Conservation (phyloP, 1,140 invertebrate genomes). For the Pararge aegeria region DNA sequence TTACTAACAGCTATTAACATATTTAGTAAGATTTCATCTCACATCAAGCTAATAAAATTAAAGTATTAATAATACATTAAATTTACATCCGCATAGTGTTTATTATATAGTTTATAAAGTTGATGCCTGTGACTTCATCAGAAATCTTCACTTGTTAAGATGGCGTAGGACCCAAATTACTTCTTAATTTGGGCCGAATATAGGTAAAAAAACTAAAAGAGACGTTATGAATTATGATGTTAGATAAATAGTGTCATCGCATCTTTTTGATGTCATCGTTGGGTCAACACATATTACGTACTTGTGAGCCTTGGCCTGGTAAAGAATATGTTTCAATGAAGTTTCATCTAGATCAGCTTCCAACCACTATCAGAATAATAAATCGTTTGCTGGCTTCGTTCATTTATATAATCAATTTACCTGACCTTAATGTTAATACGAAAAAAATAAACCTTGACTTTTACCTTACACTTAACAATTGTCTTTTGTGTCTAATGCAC, state of each 20-base stretch:
- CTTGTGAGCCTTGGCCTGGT: neutral
- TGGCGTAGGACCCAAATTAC: too few species aligned
- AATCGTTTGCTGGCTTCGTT: neutral
- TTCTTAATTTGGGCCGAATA: too few species aligned
- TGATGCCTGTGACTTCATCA: too few species aligned
- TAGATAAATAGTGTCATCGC: neutral
- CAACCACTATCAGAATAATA: neutral
- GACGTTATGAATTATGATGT: too few species aligned
- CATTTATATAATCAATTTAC: neutral
- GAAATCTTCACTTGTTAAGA: too few species aligned
- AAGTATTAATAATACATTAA: neutral
- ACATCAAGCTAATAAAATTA: neutral
- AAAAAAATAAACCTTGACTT: too few species aligned
- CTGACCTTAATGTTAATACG: too few species aligned
- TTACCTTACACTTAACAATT: too few species aligned
- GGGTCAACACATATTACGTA: neutral
- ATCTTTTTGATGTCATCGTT: neutral
- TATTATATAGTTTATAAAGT: too few species aligned
- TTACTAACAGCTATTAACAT: conserved; percentile 33
- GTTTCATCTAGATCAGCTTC: neutral
- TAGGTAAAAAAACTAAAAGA: too few species aligned
- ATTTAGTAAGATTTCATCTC: neutral
- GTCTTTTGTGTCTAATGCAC: too few species aligned
- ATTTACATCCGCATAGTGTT: too few species aligned
- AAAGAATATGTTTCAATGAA: neutral